phyloP scores from a whole-genome alignment of 2,113 vertebrate species.

The Cathartes aura region DNA sequence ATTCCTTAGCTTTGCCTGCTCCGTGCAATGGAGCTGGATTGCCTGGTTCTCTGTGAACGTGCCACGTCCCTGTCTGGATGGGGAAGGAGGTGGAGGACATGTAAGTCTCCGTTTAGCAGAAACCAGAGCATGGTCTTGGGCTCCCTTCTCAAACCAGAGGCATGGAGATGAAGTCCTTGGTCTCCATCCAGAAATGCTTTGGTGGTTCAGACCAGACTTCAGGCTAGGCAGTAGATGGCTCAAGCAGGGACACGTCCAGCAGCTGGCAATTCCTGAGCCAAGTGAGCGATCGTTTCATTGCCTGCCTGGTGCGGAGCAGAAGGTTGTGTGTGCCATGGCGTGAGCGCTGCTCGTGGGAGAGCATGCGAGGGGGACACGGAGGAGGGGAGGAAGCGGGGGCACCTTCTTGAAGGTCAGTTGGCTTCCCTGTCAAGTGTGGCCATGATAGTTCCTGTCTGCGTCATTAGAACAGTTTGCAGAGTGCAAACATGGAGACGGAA shows the following conservation, averaged over 20 bases:
- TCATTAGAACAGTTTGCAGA: background rate
- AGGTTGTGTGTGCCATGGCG: rapidly evolving
- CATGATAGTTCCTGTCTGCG: background rate
- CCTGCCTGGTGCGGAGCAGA: background rate
- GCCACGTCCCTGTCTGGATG: background rate
- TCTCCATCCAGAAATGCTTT: background rate
- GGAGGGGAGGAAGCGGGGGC: too few species aligned
- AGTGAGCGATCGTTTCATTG: rapidly evolving
- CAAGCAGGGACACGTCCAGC: background rate
- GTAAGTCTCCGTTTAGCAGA: background rate
- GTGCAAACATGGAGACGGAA: background rate
- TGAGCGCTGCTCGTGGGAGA: background rate
- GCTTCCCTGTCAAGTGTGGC: background rate
- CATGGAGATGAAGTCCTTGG: background rate
- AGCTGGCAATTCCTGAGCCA: background rate
- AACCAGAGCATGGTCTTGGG: background rate
- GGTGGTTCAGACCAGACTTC: background rate
- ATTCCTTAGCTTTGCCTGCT: background rate
- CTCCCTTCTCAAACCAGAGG: background rate
- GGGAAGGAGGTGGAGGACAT: background rate
- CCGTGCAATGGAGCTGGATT: background rate
- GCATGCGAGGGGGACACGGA: rapidly evolving
- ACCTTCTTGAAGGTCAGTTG: background rate
- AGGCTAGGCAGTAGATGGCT: background rate
- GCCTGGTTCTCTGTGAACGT: background rate